Evolutionary conservation across 2,888 invertebrate species (phyloP), one percentile per base, ranked within the genome.

Genomic region (Phragmatobia fuliginosa): DNA sequence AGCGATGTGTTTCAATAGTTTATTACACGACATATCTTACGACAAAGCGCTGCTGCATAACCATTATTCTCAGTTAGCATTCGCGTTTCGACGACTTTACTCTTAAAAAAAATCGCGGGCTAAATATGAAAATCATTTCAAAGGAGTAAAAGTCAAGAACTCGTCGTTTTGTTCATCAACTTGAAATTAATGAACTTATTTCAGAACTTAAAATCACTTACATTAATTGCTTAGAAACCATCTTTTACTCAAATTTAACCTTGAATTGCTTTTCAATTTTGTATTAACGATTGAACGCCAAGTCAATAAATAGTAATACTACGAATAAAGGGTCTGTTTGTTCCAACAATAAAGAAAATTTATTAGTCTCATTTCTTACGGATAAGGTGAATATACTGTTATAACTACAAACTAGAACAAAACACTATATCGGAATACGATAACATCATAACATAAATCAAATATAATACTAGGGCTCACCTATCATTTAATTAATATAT

Each of bases 401-500:
- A 64, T 68, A 28, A 64, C 33, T 63, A 60, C 49, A 11, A 68
- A 64, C 63, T 64, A 60, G 28, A 45, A 63, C 64, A 64, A 59
- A 68, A 68, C 49, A 68, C 36, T 38, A 32, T 25, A 36, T 28
- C 33, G 11, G 25, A 62, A 25, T 62, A 66, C 59, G 79, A 77
- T 80, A 73, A n/a, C 18, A 77, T 79, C 75, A 69, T 36, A 73
- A 56, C 70, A 67, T 81, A 75, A 81, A 80, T 81, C 80, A 77
- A 70, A 75, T 58, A 61, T 75, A 82, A 82, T 78, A 62, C 77
- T 32, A 38, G 68, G 71, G 73, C 75, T 77, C 71, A 82, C 71
- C 79, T 73, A 80, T 80, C 80, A 76, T 81, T 79, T 81, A 81
- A 84, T 84, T 81, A 80, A 84, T 85, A 84, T 83, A 85, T 83